These are phyloP conservation scores for Melanotaenia parkinsoni DNA, from an alignment of 2,797 vertebrate genomes.

Conservation along the genomic window DNA sequence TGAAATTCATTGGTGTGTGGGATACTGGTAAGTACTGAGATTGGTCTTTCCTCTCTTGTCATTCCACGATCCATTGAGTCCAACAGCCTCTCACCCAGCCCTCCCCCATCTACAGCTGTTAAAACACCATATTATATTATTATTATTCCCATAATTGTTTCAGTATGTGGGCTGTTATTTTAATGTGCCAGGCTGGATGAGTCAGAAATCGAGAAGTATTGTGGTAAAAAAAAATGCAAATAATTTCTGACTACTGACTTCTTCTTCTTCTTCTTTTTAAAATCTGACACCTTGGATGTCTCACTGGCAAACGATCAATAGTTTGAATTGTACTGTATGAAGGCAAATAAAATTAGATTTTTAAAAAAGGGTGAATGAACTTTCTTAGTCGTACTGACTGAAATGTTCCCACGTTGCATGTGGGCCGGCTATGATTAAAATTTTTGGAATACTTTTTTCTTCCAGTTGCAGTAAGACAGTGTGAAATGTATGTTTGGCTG, in stretches of 20 bases:
- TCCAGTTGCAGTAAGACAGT: conserved; percentile 34
- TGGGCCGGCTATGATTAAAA: conserved; percentile 28
- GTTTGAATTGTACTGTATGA: background rate
- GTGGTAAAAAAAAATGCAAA: conserved; percentile 40
- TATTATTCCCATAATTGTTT: conserved; percentile 79
- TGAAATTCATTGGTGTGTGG: conserved; percentile 32
- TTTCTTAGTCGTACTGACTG: background rate
- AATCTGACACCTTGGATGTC: conserved; percentile 34
- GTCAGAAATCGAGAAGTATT: conserved; percentile 57
- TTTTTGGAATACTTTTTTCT: conserved; percentile 37
- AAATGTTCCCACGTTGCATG: conserved; percentile 26
- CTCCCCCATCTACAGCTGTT: conserved; percentile 77
- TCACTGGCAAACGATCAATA: conserved; percentile 38
- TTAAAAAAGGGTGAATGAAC: background rate
- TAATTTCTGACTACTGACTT: conserved; percentile 74
- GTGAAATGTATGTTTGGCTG: conserved; percentile 55
- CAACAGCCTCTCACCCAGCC: conserved; percentile 36
- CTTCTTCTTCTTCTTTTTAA: conserved; percentile 55
- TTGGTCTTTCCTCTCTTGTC: conserved; percentile 50
- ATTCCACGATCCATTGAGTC: conserved; percentile 48
- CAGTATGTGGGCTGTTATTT: conserved; percentile 76
- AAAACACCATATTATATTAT: conserved; percentile 68
- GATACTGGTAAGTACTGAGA: conserved; percentile 33
- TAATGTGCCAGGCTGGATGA: conserved; percentile 73
- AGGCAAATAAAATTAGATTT: background rate